Conservation (phyloP, 2,888 invertebrate species). For the Leptura quadrifasciata region DNA sequence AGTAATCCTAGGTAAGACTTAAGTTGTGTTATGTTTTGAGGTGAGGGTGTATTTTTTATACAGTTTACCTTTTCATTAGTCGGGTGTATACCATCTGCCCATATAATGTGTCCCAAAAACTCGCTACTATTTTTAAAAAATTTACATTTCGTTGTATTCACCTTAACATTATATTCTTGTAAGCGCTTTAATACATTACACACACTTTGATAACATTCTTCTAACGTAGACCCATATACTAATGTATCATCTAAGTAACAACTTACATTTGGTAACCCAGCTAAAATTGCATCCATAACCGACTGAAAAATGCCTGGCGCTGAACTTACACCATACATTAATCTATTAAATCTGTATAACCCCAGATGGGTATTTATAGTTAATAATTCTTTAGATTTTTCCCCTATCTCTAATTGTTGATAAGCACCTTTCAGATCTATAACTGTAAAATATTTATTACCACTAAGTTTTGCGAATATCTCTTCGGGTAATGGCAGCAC, state of each 20-base stretch:
- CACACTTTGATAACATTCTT: constrained; percentile 34
- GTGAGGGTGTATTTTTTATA: no score
- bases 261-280: constrained; percentile 23
- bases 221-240: constrained; percentile 39
- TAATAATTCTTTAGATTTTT: constrained; percentile 53
- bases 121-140: no score
- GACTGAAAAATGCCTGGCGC: constrained; percentile 58
- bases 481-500: constrained; percentile 64
- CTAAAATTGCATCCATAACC: constrained; percentile 45
- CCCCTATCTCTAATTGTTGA: constrained; percentile 58
- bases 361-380: constrained; percentile 61
- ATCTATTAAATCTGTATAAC: constrained; percentile 55
- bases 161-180: no score
- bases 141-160: no score
- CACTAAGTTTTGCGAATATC: constrained; percentile 60
- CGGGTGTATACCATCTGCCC: no score
- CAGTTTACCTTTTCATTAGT: no score
- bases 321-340: constrained; percentile 59
- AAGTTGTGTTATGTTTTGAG: no score
- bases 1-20: no score
- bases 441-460: constrained; percentile 56
- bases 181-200: no score
- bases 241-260: constrained; percentile 60
- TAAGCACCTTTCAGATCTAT: constrained; percentile 61
- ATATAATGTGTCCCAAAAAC: no score